phyloP scores from a whole-genome alignment of 1,140 invertebrate species.

The Meloidogyne hapla region DNA sequence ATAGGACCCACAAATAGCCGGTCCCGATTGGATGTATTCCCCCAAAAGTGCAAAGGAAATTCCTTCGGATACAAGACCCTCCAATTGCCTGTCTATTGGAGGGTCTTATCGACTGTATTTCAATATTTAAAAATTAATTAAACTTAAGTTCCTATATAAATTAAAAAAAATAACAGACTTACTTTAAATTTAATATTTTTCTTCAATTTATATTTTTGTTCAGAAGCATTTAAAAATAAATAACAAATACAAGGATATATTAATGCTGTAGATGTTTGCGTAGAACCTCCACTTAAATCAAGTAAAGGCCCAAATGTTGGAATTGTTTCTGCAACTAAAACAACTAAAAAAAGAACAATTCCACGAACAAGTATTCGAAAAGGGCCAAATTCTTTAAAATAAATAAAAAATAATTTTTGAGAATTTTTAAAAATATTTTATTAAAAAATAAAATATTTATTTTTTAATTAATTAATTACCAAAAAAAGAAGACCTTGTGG shows the following conservation, averaged over 20 bases:
- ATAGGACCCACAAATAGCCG: too few species aligned
- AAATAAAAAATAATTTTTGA: neutral
- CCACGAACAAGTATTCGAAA: constrained; percentile 76
- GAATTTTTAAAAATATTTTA: neutral
- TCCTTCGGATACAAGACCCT: too few species aligned
- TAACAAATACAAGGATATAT: constrained; percentile 64
- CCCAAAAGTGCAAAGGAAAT: too few species aligned
- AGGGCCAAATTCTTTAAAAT: constrained; percentile 48
- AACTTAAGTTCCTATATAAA: neutral
- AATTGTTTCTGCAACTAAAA: constrained; percentile 78
- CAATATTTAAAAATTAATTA: too few species aligned
- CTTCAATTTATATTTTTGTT: constrained; percentile 31
- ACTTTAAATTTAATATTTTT: neutral
- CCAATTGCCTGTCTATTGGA: too few species aligned
- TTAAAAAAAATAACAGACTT: neutral
- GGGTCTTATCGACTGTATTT: too few species aligned
- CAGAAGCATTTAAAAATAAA: constrained; percentile 47
- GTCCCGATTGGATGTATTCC: too few species aligned
- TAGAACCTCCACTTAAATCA: constrained; percentile 80
- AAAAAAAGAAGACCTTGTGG: constrained; percentile 52
- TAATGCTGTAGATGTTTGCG: constrained; percentile 71
- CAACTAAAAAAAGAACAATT: constrained; percentile 72
- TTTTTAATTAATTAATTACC: neutral
- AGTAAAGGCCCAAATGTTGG: constrained; percentile 84
- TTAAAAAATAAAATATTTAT: too few species aligned